These are phyloP conservation scores for Panurus biarmicus DNA, from an alignment of 2,113 vertebrate genomes.

Conservation along the genomic window DNA sequence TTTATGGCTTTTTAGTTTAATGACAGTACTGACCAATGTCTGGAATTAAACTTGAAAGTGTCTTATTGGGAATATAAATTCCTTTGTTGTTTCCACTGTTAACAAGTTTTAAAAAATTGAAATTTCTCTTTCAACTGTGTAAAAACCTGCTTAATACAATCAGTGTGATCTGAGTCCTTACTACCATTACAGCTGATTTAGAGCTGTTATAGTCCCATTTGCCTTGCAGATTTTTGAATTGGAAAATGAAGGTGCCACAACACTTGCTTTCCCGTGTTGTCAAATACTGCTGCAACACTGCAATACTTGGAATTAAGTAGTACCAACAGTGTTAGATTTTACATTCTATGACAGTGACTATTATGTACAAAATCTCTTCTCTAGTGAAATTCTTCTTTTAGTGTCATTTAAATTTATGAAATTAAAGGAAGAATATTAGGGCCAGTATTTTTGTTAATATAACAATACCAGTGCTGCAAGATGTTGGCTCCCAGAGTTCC, in stretches of 20 bases:
- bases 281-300: background rate
- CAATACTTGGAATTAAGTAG: background rate
- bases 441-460: background rate
- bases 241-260: background rate
- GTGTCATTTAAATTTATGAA: background rate
- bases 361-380: background rate
- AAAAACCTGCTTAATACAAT: background rate
- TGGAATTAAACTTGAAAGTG: background rate
- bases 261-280: background rate
- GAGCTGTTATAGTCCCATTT: background rate
- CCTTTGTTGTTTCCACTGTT: background rate
- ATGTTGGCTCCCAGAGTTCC: background rate
- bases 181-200: background rate
- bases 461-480: background rate
- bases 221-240: background rate
- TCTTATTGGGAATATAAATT: background rate
- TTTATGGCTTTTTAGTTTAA: background rate
- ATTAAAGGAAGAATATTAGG: background rate
- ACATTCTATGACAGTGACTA: background rate
- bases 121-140: background rate
- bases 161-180: background rate
- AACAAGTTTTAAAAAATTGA: background rate
- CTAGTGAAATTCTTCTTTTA: background rate
- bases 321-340: background rate
- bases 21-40: background rate